phyloP scores from a whole-genome alignment of 2,888 invertebrate species.

The Allophyes oxyacanthae region DNA sequence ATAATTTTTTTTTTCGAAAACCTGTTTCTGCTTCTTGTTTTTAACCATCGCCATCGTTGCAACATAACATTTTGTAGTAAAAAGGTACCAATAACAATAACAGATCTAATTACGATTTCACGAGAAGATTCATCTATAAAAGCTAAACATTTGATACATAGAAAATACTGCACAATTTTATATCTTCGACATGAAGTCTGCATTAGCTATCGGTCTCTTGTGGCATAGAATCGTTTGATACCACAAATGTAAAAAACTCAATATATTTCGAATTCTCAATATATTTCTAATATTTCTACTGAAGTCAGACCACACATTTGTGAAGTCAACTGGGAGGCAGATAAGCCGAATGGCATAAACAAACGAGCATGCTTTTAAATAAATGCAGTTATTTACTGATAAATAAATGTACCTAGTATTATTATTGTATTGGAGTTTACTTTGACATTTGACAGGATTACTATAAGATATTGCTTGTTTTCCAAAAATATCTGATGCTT shows the following conservation, averaged over 20 bases:
- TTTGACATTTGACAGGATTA: slow-evolving; percentile 30
- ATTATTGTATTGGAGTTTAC: slow-evolving; percentile 4
- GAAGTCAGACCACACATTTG: slow-evolving; percentile 44
- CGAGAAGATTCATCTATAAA: too few relatives aligned
- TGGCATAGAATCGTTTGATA: slow-evolving; percentile 50
- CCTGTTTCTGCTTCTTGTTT: too few relatives aligned
- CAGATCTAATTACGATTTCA: too few relatives aligned
- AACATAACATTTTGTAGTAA: too few relatives aligned
- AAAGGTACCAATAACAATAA: too few relatives aligned
- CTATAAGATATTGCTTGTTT: slow-evolving; percentile 1
- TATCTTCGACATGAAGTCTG: slow-evolving; percentile 48
- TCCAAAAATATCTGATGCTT: too few relatives aligned
- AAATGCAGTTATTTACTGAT: slow-evolving; percentile 30
- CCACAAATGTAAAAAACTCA: slow-evolving; percentile 51
- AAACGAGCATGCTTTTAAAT: slow-evolving; percentile 44
- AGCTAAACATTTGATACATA: slow-evolving; percentile 39
- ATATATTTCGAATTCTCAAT: slow-evolving; percentile 54
- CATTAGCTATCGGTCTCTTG: slow-evolving; percentile 54
- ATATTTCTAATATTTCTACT: slow-evolving; percentile 48
- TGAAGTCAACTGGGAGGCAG: slow-evolving; percentile 54
- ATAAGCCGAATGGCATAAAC: slow-evolving; percentile 51
- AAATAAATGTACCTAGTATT: slow-evolving; percentile 28
- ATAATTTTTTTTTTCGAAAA: too few relatives aligned
- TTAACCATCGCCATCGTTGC: too few relatives aligned
- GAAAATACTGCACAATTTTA: slow-evolving; percentile 34